These are phyloP conservation scores for Elysia crispata DNA, from an alignment of 2,888 invertebrate species.

Conservation along the genomic window DNA sequence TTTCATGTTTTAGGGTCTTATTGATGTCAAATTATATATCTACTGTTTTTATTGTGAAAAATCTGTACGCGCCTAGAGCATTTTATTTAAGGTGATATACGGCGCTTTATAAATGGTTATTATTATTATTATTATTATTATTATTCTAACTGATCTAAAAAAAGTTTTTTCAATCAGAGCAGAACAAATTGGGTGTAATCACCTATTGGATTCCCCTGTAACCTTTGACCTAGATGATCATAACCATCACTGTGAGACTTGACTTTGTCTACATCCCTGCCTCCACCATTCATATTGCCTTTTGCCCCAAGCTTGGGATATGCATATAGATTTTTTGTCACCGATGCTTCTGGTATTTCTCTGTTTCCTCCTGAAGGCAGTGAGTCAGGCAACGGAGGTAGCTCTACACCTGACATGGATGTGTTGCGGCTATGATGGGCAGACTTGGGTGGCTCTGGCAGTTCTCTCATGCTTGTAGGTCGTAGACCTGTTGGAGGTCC, in stretches of 20 bases:
- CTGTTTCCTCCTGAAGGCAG: no score
- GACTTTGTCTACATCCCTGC: constrained; percentile 22
- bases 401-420: constrained; percentile 26
- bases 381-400: no score
- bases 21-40: no score
- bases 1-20: no score
- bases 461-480: constrained; percentile 59
- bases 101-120: no score
- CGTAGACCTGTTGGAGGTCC: constrained; percentile 52
- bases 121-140: no score
- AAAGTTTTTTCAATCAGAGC: no score
- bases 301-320: constrained; percentile 13
- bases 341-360: background rate
- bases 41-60: no score
- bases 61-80: no score
- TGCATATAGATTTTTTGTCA: background rate
- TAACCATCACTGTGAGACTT: constrained; percentile 57
- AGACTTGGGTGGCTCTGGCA: constrained; percentile 58
- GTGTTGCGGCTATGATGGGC: constrained; percentile 40
- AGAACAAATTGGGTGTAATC: background rate
- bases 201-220: constrained; percentile 30
- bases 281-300: constrained; percentile 14
- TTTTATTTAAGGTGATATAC: no score
- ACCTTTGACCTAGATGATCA: constrained; percentile 60
- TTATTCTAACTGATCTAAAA: no score